Conservation (phyloP, 2,888 invertebrate genomes). For the Drosophila neotestacea region DNA sequence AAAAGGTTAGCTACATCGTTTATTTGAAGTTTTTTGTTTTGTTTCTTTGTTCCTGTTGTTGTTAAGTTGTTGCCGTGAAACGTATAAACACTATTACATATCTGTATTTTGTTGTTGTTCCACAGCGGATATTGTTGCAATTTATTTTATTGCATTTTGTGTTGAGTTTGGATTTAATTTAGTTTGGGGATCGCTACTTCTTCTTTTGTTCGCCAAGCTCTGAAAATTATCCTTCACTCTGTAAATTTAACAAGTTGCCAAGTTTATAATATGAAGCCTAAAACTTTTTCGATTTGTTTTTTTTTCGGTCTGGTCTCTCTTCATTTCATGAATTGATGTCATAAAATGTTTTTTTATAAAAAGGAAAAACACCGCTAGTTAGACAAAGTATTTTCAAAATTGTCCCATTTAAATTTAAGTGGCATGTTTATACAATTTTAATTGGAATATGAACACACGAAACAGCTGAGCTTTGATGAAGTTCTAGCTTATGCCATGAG, state of each 20-base stretch:
- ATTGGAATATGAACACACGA: background rate
- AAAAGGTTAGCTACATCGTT: conserved; percentile 68
- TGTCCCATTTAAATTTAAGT: conserved; percentile 19
- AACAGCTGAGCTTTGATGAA: conserved; percentile 2
- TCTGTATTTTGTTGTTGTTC: conserved; percentile 16
- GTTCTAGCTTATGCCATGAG: background rate
- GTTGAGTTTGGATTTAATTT: conserved; percentile 73
- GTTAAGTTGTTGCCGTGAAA: conserved; percentile 34
- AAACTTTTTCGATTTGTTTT: conserved; percentile 76
- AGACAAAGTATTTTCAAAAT: conserved; percentile 10
- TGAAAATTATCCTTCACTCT: conserved; percentile 50
- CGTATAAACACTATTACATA: conserved; percentile 21
- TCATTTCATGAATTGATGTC: conserved; percentile 30
- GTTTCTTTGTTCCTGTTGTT: conserved; percentile 32
- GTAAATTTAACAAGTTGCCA: conserved; percentile 71
- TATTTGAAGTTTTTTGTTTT: conserved; percentile 61
- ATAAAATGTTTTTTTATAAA: conserved; percentile 26
- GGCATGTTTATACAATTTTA: conserved; percentile 1
- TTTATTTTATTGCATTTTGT: conserved; percentile 81
- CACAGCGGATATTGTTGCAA: conserved; percentile 75
- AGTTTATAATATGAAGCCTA: conserved; percentile 71
- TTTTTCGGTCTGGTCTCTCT: conserved; percentile 6
- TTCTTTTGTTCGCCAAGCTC: conserved; percentile 35
- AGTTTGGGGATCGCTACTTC: conserved; percentile 52
- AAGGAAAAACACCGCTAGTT: conserved; percentile 3